Evolutionary conservation across 2,797 vertebrate species (phyloP), one percentile per base, ranked within the genome.

Genomic region (Peromyscus nudipes): DNA sequence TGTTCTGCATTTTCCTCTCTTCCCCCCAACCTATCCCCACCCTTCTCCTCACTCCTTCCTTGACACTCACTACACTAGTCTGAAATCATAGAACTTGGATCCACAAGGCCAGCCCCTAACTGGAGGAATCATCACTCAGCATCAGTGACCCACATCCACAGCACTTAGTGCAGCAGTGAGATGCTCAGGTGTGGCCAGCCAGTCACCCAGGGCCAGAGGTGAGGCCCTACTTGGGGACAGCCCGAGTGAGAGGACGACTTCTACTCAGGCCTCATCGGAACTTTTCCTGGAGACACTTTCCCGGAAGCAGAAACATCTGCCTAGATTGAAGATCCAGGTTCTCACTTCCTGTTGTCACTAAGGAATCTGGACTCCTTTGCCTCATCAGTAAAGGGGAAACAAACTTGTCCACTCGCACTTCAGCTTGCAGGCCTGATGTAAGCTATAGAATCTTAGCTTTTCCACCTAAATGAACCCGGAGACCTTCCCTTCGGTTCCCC

Each of bases 101-200:
- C 19, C 21, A 73, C 13, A 76, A 67, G 81, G 23, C 13, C 17
- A 83, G 62, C 19, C 21, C 12, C 82, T 69, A 1, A 25, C 17
- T 55, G 29, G 40, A 62, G 4, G 17, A 7, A 2, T 0, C 13
- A 1, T 37, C 11, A 0, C 37, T 34, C 23, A 29, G 12, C 43
- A n/a, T 84, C 27, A 10, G 0, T 0, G 34, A 79, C 34, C 40
- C 43, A 21, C 6, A 2, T 16, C 23, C 27, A 4, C 37, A 19
- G 29, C 1, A 21, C 21, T 25, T 2, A 16, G 7, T 40, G 17
- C n/a, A 8, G 12, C 0, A 4, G n/a, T 1, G 0, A 13, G 37
- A 21, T 23, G n/a, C 60, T 14, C 23, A 64, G 40, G 1, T 6
- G 7, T 40, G 19, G 37, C 62, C 55, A 46, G 27, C 46, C 0